Evolutionary conservation across 2,797 vertebrate species (phyloP), one percentile per base, ranked within the genome.

Genomic region (Sebastes goodei): DNA sequence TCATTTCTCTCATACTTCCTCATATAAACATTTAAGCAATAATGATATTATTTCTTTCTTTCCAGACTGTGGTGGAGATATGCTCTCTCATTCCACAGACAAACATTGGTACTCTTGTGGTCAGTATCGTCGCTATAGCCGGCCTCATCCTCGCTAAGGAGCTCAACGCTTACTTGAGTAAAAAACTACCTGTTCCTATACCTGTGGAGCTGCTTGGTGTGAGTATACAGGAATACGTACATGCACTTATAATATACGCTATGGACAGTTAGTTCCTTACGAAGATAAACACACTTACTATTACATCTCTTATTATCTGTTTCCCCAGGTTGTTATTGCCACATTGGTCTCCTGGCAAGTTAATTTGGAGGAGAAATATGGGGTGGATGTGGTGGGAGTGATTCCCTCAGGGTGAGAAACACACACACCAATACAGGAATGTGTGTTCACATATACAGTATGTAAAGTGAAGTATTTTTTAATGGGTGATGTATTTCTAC

Each of bases 171-270:
- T 96, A 90, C 74, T 84, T 97, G 11, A 86, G 85, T 0, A 90
- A 93, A 63, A 96, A 93, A 71, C 69, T 99, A 20, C 97, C 97
- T 15, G 73, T 99, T 76, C 97, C 98, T 0, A 94, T 99, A 62
- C 98, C 98, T 1, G 96, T 97, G 17, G 98, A 99, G 84, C 96
- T 99, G 32, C 53, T 99, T 52, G 95, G 92, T 91, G 98, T 99
- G 89, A 89, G 92, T 95, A 76, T 1, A 57, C 66, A 60, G 6
- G 15, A 42, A 64, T 17, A 33, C 3, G 4, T 38, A 10, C 1
- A 6, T 30, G 3, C 20, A 29, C 15, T 35, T 10, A n/a, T 57
- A 59, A 52, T 11, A 5, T 6, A 55, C 11, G 10, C 7, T 4
- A 7, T 8, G 23, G 14, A 59, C 6, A 25, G 5, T 56, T 52